Base-by-base conservation (phyloP, 2,888 invertebrate species). In the Pollenia amentaria region DNA sequence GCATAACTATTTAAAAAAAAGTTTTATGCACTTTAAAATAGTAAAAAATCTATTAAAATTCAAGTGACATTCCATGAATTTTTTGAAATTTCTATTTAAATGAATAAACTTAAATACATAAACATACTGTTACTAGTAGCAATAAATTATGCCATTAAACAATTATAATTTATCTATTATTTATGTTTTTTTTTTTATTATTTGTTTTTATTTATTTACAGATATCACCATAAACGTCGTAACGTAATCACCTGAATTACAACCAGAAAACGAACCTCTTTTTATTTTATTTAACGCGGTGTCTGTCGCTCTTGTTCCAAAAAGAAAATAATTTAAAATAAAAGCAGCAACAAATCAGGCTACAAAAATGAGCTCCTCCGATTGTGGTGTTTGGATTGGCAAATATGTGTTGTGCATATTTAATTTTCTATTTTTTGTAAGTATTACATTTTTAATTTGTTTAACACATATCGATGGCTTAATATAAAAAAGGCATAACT, bases 361-460 rank as follows among this genome's bases (percentile, higher is more conserved):
- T 60, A 80, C 87, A 89, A 92, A 91, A 89, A 94, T 94, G 94
- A 92, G 93, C 86, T 92, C 92, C 86, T 92, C 92, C 76, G 95
- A 95, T 92, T 95, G 95, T 90, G 95, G 94, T 88, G 94, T 95
- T 86, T 95, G 95, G 93, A 94, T 95, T 92, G 95, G 95, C 91
- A 96, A 96, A 94, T 96, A 96, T 93, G 94, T 96, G 89, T 94
- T 96, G 85, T 96, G 96, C 93, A 94, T 96, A 91, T 95, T 96
- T 94, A 96, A 96, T 93, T 96, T 96, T 91, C 92, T 95, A 88
- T 95, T 96, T 93, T 96, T 96, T 91, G 96, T 96, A 94, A 96
- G 96, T 96, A 94, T 88, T 57, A 3, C 48, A 29, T 29, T 42
- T 44, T 42, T 29, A 60, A 42, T 51, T 51, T 60, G 2, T 44